These are phyloP conservation scores for Pangasius mekongensis DNA, from an alignment of 2,797 vertebrate genomes.

Conservation along the genomic window DNA sequence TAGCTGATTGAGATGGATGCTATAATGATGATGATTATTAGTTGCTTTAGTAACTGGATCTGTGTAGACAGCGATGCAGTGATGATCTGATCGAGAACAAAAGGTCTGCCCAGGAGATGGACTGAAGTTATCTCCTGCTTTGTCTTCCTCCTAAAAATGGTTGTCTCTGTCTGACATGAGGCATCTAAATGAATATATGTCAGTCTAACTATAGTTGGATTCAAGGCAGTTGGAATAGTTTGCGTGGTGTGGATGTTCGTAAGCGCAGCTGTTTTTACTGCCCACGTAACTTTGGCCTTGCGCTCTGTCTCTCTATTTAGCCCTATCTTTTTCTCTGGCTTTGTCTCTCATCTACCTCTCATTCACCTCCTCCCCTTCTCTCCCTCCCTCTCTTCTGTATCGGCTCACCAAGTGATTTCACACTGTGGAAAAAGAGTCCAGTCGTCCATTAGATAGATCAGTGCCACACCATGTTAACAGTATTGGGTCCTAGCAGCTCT, in stretches of 20 bases:
- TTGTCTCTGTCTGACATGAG: constrained; percentile 32
- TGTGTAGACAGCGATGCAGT: constrained; percentile 50
- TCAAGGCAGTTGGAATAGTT: constrained; percentile 84
- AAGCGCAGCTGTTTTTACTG: constrained; percentile 90
- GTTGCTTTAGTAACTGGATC: constrained; percentile 65
- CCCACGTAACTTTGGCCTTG: constrained; percentile 71
- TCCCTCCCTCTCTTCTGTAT: constrained; percentile 52
- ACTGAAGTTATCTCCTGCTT: constrained; percentile 66
- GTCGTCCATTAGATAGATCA: constrained; percentile 53
- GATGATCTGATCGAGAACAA: constrained; percentile 63
- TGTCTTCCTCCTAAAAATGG: constrained; percentile 78
- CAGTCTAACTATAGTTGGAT: constrained; percentile 93
- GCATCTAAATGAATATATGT: constrained; percentile 55
- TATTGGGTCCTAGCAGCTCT: constrained; percentile 53
- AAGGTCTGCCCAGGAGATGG: constrained; percentile 63
- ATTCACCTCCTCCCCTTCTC: constrained; percentile 27
- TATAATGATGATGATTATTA: constrained; percentile 56
- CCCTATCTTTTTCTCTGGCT: constrained; percentile 43
- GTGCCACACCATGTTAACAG: constrained; percentile 65
- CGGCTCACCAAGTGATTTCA: constrained; percentile 73
- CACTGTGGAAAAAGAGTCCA: constrained; percentile 66
- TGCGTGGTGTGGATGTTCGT: constrained; percentile 87
- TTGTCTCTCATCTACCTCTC: constrained; percentile 43
- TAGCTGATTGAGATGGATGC: constrained; percentile 58
- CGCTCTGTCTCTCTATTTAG: constrained; percentile 48